These are phyloP conservation scores for Spodoptera frugiperda DNA, from an alignment of 1,140 invertebrate species.

Conservation along the genomic window DNA sequence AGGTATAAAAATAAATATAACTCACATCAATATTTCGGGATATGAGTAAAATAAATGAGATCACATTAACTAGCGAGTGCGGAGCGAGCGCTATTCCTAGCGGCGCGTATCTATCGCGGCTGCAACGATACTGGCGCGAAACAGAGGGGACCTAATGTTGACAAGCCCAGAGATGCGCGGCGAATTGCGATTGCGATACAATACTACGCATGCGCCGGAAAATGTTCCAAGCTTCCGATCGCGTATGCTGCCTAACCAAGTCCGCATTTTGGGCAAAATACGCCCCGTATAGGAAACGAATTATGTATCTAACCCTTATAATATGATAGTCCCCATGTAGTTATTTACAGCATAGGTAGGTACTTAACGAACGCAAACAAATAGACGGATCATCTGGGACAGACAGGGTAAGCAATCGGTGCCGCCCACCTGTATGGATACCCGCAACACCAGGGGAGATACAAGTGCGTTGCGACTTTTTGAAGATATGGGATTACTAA, in stretches of 20 bases:
- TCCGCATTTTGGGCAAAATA: constrained; percentile 4
- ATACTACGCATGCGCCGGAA: constrained; percentile 53
- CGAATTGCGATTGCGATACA: constrained; percentile 29
- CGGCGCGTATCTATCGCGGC: constrained; percentile 65
- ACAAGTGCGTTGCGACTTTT: too few relatives aligned
- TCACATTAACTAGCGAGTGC: constrained; percentile 61
- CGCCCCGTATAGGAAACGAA: constrained; percentile 3
- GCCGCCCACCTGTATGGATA: too few relatives aligned
- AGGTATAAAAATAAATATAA: constrained; percentile 55
- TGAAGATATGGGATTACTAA: too few relatives aligned
- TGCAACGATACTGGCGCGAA: constrained; percentile 67
- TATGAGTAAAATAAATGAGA: constrained; percentile 64
- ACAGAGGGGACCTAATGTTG: constrained; percentile 57
- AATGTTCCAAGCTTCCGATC: constrained; percentile 6
- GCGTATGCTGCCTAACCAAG: background rate
- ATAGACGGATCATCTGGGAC: too few relatives aligned
- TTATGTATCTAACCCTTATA: too few relatives aligned
- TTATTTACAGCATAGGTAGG: background rate
- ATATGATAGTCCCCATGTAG: background rate
- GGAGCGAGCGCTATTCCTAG: constrained; percentile 45
- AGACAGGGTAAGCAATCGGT: too few relatives aligned
- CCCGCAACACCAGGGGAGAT: too few relatives aligned
- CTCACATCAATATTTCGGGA: constrained; percentile 66
- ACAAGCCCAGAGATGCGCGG: constrained; percentile 57
- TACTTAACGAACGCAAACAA: background rate